phyloP scores from a whole-genome alignment of 2,888 invertebrate genomes.

The Cataglyphis rosenhaueri region DNA sequence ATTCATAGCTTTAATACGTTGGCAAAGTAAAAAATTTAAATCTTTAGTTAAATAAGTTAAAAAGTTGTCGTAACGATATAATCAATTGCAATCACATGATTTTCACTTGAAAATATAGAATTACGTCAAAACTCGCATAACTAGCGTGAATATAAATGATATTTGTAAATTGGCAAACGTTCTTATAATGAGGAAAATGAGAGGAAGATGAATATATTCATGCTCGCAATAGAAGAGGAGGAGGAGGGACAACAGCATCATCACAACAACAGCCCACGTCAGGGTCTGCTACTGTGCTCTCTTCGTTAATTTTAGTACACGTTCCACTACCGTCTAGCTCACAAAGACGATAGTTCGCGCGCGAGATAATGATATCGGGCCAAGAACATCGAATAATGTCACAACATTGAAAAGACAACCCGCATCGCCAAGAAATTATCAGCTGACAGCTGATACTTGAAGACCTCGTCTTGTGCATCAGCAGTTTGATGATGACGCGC shows the following conservation, averaged over 20 bases:
- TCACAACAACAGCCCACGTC: conserved; percentile 30
- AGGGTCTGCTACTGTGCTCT: conserved; percentile 11
- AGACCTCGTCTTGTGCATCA: background rate
- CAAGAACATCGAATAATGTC: conserved; percentile 36
- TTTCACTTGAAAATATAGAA: background rate
- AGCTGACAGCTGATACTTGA: background rate
- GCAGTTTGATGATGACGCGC: conserved; percentile 20
- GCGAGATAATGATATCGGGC: conserved; percentile 30
- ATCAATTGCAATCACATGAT: background rate
- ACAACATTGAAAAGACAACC: conserved; percentile 2
- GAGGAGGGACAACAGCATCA: conserved; percentile 13
- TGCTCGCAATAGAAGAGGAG: background rate
- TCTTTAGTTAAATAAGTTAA: background rate
- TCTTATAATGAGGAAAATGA: background rate
- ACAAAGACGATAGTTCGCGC: conserved; percentile 25
- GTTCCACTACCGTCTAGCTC: conserved; percentile 27
- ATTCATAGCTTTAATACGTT: background rate
- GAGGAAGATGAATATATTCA: background rate
- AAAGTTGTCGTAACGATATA: background rate
- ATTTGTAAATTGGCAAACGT: background rate
- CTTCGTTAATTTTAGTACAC: conserved; percentile 44
- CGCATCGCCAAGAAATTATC: background rate
- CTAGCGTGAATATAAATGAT: background rate
- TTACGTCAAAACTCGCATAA: background rate
- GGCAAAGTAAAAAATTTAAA: background rate